A percentile compares a stretch with the other conserved stretches of the same genome.
phyloP scores from a whole-genome alignment of 2,113 vertebrate species.

The Nothobranchius kuhntae region DNA sequence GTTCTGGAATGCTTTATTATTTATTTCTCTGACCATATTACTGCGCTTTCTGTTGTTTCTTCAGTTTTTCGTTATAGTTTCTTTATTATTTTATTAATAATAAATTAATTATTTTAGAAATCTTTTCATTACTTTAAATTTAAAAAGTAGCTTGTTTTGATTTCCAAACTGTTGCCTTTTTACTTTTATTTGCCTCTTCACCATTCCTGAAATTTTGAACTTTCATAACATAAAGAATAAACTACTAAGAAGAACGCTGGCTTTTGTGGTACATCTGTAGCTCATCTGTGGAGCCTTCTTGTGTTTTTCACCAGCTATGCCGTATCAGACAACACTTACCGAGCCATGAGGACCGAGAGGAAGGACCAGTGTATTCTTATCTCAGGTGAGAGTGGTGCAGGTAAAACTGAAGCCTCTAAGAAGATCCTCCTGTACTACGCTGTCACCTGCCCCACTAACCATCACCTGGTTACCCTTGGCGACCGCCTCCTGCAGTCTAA shows the following conservation, averaged over 20 bases:
- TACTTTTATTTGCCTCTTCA: too few species aligned
- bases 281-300: conserved; percentile 14
- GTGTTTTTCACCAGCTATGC: conserved; percentile 82
- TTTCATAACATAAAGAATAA: not conserved
- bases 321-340: conserved; percentile 90
- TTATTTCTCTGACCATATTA: too few species aligned
- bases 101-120: too few species aligned
- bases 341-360: conserved; percentile 88
- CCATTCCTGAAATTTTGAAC: too few species aligned
- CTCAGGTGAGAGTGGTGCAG: conserved; percentile 95
- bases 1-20: too few species aligned
- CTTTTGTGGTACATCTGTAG: conserved; percentile 1
- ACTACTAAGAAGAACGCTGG: rapidly evolving
- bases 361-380: conserved; percentile 96
- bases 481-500: conserved; percentile 93
- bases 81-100: too few species aligned
- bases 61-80: too few species aligned
- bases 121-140: too few species aligned
- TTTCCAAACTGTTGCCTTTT: too few species aligned
- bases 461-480: conserved; percentile 85
- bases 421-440: conserved; percentile 96
- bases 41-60: too few species aligned
- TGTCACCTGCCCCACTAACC: conserved; percentile 87
- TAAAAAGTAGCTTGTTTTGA: too few species aligned
- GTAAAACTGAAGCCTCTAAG: conserved; percentile 96